phyloP scores from a whole-genome alignment of 2,888 invertebrate species.

The Eupithecia vulgata region DNA sequence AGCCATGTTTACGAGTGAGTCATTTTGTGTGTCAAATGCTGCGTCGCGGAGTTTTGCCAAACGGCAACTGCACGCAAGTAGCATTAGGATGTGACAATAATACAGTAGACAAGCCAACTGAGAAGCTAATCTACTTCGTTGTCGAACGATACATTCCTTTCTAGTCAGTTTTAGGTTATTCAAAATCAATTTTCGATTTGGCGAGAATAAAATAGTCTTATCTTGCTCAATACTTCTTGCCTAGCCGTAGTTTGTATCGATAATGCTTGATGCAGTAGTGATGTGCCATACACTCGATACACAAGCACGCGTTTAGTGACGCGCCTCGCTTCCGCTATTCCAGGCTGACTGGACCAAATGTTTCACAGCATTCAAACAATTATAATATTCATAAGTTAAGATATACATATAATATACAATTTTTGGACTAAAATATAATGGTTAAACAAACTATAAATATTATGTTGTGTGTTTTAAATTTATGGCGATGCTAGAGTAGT shows the following conservation, averaged over 20 bases:
- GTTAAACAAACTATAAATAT: conserved; percentile 69
- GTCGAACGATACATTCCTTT: conserved; percentile 78
- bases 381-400: conserved; percentile 64
- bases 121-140: conserved; percentile 65
- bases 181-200: conserved; percentile 51
- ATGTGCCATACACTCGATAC: conserved; percentile 74
- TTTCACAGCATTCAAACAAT: conserved; percentile 63
- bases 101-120: conserved; percentile 72
- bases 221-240: conserved; percentile 80
- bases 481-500: conserved; percentile 82
- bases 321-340: conserved; percentile 67
- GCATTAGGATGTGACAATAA: conserved; percentile 80
- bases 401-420: conserved; percentile 40
- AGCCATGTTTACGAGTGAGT: conserved; percentile 26
- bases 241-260: conserved; percentile 66
- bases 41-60: conserved; percentile 50
- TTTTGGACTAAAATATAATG: conserved; percentile 61
- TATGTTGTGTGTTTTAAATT: conserved; percentile 80
- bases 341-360: conserved; percentile 76
- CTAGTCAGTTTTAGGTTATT: conserved; percentile 72
- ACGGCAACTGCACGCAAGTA: conserved; percentile 57
- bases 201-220: conserved; percentile 66
- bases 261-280: conserved; percentile 72
- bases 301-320: conserved; percentile 64
- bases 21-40: conserved; percentile 33